phyloP scores from a whole-genome alignment of 2,888 invertebrate species.

The Listrodromus nycthemerus region DNA sequence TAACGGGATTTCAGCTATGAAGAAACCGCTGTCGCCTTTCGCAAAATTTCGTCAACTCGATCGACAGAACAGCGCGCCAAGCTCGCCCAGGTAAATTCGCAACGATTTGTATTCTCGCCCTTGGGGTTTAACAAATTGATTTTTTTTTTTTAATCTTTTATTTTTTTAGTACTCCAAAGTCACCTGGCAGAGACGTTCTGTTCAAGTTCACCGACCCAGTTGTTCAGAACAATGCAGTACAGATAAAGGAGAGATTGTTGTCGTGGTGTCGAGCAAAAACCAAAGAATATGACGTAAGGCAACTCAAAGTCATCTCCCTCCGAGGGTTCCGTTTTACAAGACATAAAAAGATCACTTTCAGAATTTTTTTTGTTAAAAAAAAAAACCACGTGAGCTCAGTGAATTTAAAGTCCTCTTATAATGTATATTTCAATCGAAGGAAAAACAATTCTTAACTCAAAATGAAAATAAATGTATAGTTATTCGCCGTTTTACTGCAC shows the following conservation, averaged over 20 bases:
- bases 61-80: conserved; percentile 92
- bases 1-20: conserved; percentile 77
- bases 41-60: conserved; percentile 97
- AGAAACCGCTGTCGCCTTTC: conserved; percentile 93
- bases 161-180: conserved; percentile 89
- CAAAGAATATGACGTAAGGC: conserved; percentile 96
- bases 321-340: no score
- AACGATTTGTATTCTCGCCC: background rate
- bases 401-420: no score
- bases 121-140: background rate
- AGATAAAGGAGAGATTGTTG: conserved; percentile 98
- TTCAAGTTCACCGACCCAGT: conserved; percentile 97
- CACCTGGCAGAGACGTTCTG: conserved; percentile 89
- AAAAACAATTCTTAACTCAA: no score
- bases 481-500: no score
- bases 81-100: conserved; percentile 90
- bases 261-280: conserved; percentile 99
- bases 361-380: no score
- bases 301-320: background rate
- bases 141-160: background rate
- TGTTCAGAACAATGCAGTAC: conserved; percentile 95
- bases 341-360: no score
- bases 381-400: no score
- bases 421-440: no score
- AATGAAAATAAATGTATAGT: no score